Conservation (phyloP, 37 sponge, comb jelly and placozoan genomes). For the Aphrocallistes beatrix region DNA sequence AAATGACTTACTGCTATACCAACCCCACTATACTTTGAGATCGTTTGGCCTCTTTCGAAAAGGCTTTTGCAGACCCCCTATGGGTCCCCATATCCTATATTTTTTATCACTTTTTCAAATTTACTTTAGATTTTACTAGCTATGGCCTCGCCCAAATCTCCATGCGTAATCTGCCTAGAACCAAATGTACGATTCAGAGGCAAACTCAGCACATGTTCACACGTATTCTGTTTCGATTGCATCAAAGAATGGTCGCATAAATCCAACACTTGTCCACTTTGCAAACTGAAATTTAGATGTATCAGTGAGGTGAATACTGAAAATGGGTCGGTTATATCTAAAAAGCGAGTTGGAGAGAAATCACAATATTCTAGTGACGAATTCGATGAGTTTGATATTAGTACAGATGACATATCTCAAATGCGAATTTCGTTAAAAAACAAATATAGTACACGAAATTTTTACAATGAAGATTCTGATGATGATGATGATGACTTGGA, state of each 20-base stretch:
- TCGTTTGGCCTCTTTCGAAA: too few relatives aligned
- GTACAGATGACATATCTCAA: neutral
- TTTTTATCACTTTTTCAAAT: too few relatives aligned
- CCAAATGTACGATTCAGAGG: neutral
- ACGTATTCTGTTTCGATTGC: slow-evolving; percentile 4
- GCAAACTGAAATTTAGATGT: neutral
- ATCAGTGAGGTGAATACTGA: neutral
- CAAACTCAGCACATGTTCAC: neutral
- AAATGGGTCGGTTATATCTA: neutral
- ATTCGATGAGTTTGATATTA: neutral
- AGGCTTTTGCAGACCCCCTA: too few relatives aligned
- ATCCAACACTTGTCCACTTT: slow-evolving; percentile 1
- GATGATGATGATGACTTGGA: neutral
- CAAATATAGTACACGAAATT: too few relatives aligned
- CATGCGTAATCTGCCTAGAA: neutral
- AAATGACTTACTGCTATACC: too few relatives aligned
- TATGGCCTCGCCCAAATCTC: neutral
- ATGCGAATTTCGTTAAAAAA: neutral
- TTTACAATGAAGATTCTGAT: neutral
- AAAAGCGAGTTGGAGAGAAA: slow-evolving; percentile 5
- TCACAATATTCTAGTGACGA: neutral
- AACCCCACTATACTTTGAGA: too few relatives aligned
- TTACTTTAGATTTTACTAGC: too few relatives aligned
- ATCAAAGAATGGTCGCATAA: neutral
- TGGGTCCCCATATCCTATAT: too few relatives aligned